Conservation (phyloP, 2,797 vertebrate species). For the Thamnophis elegans region DNA sequence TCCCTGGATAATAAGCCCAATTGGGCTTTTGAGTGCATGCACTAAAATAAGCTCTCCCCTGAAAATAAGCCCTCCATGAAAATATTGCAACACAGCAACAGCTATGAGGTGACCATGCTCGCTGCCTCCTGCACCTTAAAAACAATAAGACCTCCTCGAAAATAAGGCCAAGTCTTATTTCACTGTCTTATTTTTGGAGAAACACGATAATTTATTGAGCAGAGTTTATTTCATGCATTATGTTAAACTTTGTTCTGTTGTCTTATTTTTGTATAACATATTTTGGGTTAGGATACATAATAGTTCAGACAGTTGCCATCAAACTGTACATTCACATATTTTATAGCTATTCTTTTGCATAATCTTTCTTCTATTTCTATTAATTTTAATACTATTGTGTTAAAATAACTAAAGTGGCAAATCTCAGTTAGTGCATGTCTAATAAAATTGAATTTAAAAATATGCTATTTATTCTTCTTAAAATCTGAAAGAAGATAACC, state of each 20-base stretch:
- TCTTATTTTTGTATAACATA: background rate
- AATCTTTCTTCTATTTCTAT: background rate
- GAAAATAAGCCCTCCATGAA: too few relatives aligned
- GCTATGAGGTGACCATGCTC: too few relatives aligned
- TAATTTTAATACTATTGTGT: background rate
- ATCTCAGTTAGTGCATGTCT: background rate
- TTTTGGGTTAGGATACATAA: background rate
- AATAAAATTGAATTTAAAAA: background rate
- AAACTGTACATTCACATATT: background rate
- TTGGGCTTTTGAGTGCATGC: too few relatives aligned
- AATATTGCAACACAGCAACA: too few relatives aligned
- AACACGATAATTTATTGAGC: background rate
- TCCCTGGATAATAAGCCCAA: too few relatives aligned
- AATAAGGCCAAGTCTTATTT: too few relatives aligned
- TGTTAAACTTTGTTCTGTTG: background rate
- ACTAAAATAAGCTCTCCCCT: too few relatives aligned
- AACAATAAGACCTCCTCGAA: too few relatives aligned
- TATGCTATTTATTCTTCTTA: background rate
- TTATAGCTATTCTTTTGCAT: background rate
- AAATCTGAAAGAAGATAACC: background rate
- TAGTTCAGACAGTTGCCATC: background rate
- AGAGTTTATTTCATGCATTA: background rate
- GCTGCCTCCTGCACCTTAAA: too few relatives aligned
- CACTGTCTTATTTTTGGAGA: too few relatives aligned
- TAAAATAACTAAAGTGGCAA: background rate